Conservation (phyloP, 2,888 invertebrate genomes). For the Venusia cambrica region DNA sequence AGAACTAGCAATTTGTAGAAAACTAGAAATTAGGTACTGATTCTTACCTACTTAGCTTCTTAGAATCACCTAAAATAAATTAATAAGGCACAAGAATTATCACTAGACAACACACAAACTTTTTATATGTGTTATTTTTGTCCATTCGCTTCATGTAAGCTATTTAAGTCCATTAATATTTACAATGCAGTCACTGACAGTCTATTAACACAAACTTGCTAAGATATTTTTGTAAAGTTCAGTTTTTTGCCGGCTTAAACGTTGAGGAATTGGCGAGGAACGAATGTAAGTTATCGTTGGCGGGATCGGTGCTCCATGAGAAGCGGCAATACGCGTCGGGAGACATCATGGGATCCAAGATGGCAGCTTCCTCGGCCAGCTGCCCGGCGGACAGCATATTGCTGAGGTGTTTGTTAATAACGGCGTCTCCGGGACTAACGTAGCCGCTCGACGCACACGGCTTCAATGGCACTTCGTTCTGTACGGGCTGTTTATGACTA, state of each 20-base stretch:
- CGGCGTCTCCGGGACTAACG: conserved; percentile 65
- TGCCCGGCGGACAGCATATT: conserved; percentile 60
- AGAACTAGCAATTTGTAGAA: too few species aligned
- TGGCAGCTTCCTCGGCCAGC: conserved; percentile 61
- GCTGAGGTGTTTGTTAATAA: conserved; percentile 70
- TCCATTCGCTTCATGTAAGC: conserved; percentile 59
- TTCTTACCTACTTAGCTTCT: conserved; percentile 71
- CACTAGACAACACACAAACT: conserved; percentile 72
- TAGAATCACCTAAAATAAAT: conserved; percentile 77
- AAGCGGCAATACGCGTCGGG: conserved; percentile 76
- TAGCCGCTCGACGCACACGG: conserved; percentile 60
- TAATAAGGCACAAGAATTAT: conserved; percentile 80
- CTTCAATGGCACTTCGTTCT: conserved; percentile 55
- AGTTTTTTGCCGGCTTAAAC: conserved; percentile 60
- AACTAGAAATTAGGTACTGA: too few species aligned
- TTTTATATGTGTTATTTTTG: conserved; percentile 55
- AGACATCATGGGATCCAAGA: conserved; percentile 71
- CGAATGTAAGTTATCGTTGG: conserved; percentile 70
- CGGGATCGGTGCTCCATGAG: conserved; percentile 74
- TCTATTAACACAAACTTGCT: conserved; percentile 49
- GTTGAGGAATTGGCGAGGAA: conserved; percentile 61
- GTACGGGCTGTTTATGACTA: conserved; percentile 61
- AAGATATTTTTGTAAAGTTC: conserved; percentile 39
- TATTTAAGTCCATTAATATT: conserved; percentile 58
- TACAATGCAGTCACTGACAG: conserved; percentile 63